Conservation (phyloP, 2,113 vertebrate genomes). For the Diadophis punctatus region DNA sequence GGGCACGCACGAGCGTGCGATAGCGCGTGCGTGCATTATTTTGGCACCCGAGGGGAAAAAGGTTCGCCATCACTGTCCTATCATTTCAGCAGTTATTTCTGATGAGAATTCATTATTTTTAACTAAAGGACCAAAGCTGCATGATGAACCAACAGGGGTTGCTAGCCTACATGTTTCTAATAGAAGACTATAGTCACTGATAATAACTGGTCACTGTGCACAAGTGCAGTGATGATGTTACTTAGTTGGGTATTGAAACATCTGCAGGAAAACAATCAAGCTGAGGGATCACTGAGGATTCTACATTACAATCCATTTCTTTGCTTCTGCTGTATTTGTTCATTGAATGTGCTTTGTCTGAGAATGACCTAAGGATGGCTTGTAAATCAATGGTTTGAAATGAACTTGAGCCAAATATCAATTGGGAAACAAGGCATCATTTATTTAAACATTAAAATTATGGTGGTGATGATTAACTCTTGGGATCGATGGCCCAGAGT, state of each 20-base stretch:
- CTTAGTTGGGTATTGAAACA: neutral
- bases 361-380: neutral
- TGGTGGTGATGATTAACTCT: neutral
- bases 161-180: neutral
- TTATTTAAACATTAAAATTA: constrained; percentile 21
- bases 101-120: neutral
- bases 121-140: neutral
- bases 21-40: too few relatives aligned
- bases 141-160: neutral
- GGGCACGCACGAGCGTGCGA: too few relatives aligned
- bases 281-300: neutral
- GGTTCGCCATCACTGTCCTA: too few relatives aligned
- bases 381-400: neutral
- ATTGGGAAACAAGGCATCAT: constrained; percentile 4
- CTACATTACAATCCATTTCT: neutral
- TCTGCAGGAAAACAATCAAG: neutral
- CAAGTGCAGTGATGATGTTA: neutral
- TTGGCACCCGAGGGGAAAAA: too few relatives aligned
- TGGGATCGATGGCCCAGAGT: neutral
- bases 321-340: neutral
- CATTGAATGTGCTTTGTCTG: neutral
- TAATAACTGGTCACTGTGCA: neutral
- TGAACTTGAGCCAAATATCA: constrained; percentile 4
- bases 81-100: neutral
- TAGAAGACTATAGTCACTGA: neutral